Evolutionary conservation across 2,113 vertebrate genomes (phyloP).

Genomic region (Plotosus lineatus): DNA sequence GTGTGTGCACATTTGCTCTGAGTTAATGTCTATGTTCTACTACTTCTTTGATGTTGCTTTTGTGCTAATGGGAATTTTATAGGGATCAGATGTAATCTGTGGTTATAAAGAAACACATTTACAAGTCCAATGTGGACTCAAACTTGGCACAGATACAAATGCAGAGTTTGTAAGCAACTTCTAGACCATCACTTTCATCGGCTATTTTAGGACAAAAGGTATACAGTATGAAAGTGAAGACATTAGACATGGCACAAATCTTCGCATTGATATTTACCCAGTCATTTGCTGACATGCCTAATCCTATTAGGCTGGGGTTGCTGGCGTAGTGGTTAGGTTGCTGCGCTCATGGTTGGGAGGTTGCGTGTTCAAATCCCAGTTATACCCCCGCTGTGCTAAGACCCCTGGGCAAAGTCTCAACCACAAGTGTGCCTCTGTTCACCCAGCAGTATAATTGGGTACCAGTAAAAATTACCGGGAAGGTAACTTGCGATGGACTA

Average conservation of each 20-base stretch:
- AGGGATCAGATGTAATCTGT: not conserved
- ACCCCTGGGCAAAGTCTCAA: too few species aligned
- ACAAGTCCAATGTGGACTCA: not conserved
- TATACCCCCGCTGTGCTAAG: too few species aligned
- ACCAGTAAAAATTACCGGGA: too few species aligned
- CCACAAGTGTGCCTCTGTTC: too few species aligned
- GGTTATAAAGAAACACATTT: not conserved
- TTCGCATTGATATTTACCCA: not conserved
- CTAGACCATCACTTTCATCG: not conserved
- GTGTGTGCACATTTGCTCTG: not conserved
- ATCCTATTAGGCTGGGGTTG: too few species aligned
- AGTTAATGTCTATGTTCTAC: not conserved
- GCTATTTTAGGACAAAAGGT: not conserved
- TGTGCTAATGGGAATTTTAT: not conserved
- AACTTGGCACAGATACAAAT: not conserved
- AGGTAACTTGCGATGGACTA: too few species aligned
- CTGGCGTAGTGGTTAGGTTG: too few species aligned
- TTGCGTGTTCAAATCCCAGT: too few species aligned
- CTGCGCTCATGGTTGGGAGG: too few species aligned
- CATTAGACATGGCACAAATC: not conserved
- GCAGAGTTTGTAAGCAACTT: not conserved
- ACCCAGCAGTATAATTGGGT: too few species aligned
- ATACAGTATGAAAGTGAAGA: not conserved
- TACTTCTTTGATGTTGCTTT: not conserved
- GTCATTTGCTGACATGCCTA: not conserved